Base-by-base conservation (phyloP, 2,888 invertebrate genomes). In the Sinodicranocentrus sp. region DNA sequence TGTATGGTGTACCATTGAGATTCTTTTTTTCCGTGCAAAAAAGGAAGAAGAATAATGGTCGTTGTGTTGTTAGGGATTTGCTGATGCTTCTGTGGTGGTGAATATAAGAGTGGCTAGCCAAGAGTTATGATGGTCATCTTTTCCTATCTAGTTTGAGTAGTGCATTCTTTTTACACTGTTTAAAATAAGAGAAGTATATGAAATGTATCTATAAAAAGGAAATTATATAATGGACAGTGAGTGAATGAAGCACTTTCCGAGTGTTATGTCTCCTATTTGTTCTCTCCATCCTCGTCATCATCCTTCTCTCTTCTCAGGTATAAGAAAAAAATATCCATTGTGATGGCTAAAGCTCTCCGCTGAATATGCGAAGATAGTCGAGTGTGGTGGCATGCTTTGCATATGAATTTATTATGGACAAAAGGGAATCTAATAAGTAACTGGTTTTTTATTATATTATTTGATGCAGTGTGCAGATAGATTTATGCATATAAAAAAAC, bases 361-460 rank as follows among this genome's bases (percentile, higher is more conserved):
- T 13, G 39, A 39, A 8, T 39, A n/a, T n/a, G n/a, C n/a, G n/a
- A 39, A 5, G 13, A 39, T 39, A 39, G 13, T 13, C 5, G 39
- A 39, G 39, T 39, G 39, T 39, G 39, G 5, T 8, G 8, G 17
- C 8, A 21, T 21, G 23, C 13, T 48, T 10, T 54, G 54, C 54
- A 54, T 54, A 54, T 54, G 54, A 54, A 54, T 6, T 54, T 54
- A 54, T 54, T 54, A 54, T 54, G 54, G 54, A 54, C 21, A 54
- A 54, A 21, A 21, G 33, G 33, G n/a, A 48, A 48, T 48, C 57
- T 71, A 73, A 73, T 73, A 44, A 17, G 13, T 61, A 73, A 73
- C 72, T 73, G 72, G 72, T 73, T 73, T 73, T 44, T 21, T n/a
- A 1, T 25, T 44, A 5, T 10, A n/a, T 5, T 48, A n/a, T 23